These are phyloP conservation scores for Calyptommatus sinebrachiatus DNA, from an alignment of 2,113 vertebrate species.

Conservation along the genomic window DNA sequence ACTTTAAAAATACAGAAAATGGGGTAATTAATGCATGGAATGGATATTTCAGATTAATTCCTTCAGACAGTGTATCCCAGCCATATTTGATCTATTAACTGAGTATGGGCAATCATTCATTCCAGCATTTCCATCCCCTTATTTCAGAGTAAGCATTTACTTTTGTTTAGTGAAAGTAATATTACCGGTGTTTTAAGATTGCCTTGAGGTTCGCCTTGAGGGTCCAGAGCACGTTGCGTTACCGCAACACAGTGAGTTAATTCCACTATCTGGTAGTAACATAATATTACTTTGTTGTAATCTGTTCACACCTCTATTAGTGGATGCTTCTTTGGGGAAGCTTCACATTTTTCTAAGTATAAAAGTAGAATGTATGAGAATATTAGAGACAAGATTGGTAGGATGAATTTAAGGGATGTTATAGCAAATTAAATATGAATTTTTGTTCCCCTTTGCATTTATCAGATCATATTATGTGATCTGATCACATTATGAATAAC, in stretches of 20 bases:
- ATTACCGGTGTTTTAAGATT: too few species aligned
- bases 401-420: too few species aligned
- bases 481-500: background rate
- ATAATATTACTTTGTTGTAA: too few species aligned
- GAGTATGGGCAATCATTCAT: background rate
- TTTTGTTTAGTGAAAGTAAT: background rate
- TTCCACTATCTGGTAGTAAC: too few species aligned
- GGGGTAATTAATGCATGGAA: background rate
- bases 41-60: background rate
- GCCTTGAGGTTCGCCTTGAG: too few species aligned
- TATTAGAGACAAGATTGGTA: too few species aligned
- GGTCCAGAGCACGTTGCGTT: too few species aligned
- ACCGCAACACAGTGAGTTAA: too few species aligned
- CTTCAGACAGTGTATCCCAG: background rate
- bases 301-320: background rate
- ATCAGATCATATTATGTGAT: background rate
- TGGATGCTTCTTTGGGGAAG: background rate
- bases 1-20: background rate
- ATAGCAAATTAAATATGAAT: too few species aligned
- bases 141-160: background rate
- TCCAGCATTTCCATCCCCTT: background rate
- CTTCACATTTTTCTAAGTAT: background rate
- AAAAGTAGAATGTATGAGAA: too few species aligned
- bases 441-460: too few species aligned
- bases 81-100: background rate